Evolutionary conservation across 2,113 vertebrate genomes (phyloP).

Genomic region (Festucalex cinctus): DNA sequence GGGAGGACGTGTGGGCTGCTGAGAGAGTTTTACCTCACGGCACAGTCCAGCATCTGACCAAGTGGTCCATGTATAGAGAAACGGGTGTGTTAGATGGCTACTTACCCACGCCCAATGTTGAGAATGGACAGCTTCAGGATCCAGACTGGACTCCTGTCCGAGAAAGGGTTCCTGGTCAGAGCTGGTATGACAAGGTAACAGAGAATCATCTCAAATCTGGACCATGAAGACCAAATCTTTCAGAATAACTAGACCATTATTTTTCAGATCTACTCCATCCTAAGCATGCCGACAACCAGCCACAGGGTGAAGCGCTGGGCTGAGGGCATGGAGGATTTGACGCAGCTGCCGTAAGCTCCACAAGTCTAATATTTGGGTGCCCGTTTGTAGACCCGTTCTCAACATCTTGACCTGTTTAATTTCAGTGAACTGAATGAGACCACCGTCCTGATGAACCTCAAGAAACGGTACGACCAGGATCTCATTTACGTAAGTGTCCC

Average conservation of each 20-base stretch:
- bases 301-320: slow-evolving; percentile 74
- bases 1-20: slow-evolving; percentile 73
- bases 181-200: slow-evolving; percentile 78
- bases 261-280: slow-evolving; percentile 84
- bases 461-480: slow-evolving; percentile 84
- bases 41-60: slow-evolving; percentile 66
- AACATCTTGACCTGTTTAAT: slow-evolving; percentile 34
- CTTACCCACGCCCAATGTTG: slow-evolving; percentile 28
- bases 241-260: slow-evolving; percentile 24
- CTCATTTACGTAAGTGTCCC: slow-evolving; percentile 83
- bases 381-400: neutral
- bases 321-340: slow-evolving; percentile 91
- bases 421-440: slow-evolving; percentile 89
- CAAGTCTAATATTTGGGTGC: slow-evolving; percentile 8
- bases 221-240: slow-evolving; percentile 13
- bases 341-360: slow-evolving; percentile 87
- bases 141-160: slow-evolving; percentile 70
- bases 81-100: slow-evolving; percentile 68
- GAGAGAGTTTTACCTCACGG: slow-evolving; percentile 73
- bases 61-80: slow-evolving; percentile 74
- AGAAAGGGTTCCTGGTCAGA: slow-evolving; percentile 63
- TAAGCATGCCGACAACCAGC: slow-evolving; percentile 77
- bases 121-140: slow-evolving; percentile 46
- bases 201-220: slow-evolving; percentile 14
- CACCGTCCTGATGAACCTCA: slow-evolving; percentile 85